Conservation (phyloP, 2,888 invertebrate genomes). For the Brachylomia viminalis region DNA sequence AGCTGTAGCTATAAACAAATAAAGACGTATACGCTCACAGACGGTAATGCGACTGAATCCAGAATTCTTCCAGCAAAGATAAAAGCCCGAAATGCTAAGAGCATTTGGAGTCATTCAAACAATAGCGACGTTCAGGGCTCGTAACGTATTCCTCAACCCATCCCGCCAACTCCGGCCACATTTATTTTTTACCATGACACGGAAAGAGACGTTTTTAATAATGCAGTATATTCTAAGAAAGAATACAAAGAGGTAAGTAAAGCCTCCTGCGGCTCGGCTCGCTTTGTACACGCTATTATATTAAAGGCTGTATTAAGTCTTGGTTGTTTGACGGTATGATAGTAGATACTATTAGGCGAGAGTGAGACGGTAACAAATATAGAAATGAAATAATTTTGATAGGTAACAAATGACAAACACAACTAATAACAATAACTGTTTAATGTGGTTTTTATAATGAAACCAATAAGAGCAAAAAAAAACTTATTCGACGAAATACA, state of each 20-base stretch:
- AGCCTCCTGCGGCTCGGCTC: conserved; percentile 74
- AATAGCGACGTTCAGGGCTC: conserved; percentile 74
- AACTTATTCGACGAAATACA: background rate
- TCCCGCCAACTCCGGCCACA: conserved; percentile 74
- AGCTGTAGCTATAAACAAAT: conserved; percentile 39
- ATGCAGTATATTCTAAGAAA: conserved; percentile 87
- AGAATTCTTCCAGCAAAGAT: conserved; percentile 71
- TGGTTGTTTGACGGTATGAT: conserved; percentile 74
- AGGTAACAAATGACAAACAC: background rate
- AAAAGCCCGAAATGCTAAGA: conserved; percentile 73
- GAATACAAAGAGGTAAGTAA: conserved; percentile 83
- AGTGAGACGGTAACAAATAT: conserved; percentile 14
- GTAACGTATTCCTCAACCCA: conserved; percentile 78
- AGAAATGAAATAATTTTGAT: conserved; percentile 10
- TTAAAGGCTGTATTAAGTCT: conserved; percentile 79
- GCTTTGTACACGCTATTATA: conserved; percentile 76
- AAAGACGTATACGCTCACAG: conserved; percentile 32
- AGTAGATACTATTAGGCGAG: conserved; percentile 70
- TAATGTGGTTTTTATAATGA: background rate
- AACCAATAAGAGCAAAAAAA: background rate
- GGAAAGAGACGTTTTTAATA: conserved; percentile 84
- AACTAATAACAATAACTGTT: background rate
- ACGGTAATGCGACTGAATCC: conserved; percentile 69
- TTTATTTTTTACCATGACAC: conserved; percentile 81
- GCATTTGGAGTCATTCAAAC: conserved; percentile 73